Conservation (phyloP, 2,797 vertebrate genomes). For the Microhierax caerulescens region DNA sequence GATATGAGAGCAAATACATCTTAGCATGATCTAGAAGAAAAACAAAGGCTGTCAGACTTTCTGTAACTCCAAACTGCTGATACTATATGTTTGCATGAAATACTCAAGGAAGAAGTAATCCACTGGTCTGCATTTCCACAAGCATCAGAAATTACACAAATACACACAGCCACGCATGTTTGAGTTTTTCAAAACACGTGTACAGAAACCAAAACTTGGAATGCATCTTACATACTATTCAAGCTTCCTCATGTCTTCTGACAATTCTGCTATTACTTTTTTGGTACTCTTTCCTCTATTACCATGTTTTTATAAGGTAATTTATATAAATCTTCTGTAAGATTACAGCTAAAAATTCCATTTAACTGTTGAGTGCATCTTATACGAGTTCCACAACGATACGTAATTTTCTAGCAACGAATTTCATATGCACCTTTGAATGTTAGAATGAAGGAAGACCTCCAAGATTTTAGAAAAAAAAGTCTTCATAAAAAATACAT, state of each 20-base stretch:
- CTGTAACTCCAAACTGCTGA: not conserved
- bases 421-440: slow-evolving; percentile 31
- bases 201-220: slow-evolving; percentile 6
- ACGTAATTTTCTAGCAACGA: slow-evolving; percentile 41
- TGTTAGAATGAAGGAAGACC: slow-evolving; percentile 9
- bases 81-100: not conserved
- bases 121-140: not conserved
- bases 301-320: not conserved
- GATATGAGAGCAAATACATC: not conserved
- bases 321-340: slow-evolving; percentile 25
- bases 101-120: not conserved
- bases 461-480: slow-evolving; percentile 7
- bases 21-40: not conserved
- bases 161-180: not conserved
- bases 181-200: not conserved
- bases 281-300: not conserved
- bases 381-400: slow-evolving; percentile 16
- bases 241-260: not conserved
- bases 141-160: not conserved
- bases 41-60: slow-evolving; percentile 21
- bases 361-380: slow-evolving; percentile 58
- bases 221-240: not conserved
- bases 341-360: slow-evolving; percentile 56
- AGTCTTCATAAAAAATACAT: slow-evolving; percentile 10
- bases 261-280: slow-evolving; percentile 34